These are phyloP conservation scores for Puffinus mauretanicus DNA, from an alignment of 2,113 vertebrate genomes.

Conservation along the genomic window DNA sequence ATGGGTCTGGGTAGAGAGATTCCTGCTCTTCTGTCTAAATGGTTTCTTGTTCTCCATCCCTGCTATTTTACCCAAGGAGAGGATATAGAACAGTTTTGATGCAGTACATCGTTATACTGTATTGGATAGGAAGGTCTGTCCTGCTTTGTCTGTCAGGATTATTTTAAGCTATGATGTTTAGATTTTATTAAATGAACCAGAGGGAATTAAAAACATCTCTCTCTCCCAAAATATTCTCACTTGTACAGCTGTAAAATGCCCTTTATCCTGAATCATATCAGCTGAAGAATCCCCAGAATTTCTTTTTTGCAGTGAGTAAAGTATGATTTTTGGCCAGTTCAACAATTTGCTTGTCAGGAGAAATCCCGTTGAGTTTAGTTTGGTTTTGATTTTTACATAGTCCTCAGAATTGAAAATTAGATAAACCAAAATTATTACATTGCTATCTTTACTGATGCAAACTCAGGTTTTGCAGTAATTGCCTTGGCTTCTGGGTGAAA, in stretches of 20 bases:
- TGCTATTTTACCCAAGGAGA: neutral
- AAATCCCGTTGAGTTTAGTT: neutral
- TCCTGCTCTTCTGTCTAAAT: neutral
- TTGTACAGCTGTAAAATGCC: neutral
- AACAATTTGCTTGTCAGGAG: neutral
- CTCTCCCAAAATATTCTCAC: neutral
- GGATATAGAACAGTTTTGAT: neutral
- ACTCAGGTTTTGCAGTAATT: neutral
- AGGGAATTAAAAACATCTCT: conserved; percentile 1
- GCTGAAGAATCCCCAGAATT: conserved; percentile 8
- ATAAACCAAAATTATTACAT: rapidly evolving
- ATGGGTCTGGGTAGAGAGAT: conserved; percentile 1
- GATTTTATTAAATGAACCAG: neutral
- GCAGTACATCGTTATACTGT: neutral
- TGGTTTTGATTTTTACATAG: neutral
- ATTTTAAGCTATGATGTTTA: conserved; percentile 17
- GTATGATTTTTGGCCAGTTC: neutral
- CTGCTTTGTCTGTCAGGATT: neutral
- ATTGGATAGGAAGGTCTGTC: neutral
- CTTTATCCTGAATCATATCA: neutral
- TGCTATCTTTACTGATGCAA: neutral
- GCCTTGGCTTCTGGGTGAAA: neutral
- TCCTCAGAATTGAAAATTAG: neutral
- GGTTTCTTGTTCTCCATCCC: neutral
- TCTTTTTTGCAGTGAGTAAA: neutral